Conservation (phyloP, 2,797 vertebrate genomes). For the Steatocranus sp. region DNA sequence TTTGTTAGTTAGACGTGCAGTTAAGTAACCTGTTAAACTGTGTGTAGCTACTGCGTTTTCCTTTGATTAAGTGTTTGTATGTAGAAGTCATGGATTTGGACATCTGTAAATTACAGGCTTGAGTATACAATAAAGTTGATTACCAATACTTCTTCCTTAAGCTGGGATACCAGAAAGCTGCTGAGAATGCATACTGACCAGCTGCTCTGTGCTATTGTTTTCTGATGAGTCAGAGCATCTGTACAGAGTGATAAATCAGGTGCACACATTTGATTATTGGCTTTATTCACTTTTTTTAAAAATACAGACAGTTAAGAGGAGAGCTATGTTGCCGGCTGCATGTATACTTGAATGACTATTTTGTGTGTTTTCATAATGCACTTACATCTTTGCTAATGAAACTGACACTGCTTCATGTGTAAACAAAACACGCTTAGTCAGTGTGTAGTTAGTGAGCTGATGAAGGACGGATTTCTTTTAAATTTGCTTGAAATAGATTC, state of each 20-base stretch:
- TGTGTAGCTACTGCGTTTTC: not conserved
- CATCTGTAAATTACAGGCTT: not conserved
- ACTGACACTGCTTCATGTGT: not conserved
- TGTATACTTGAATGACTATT: not conserved
- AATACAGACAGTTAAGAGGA: not conserved
- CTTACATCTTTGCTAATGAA: not conserved
- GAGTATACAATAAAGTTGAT: slow-evolving; percentile 8
- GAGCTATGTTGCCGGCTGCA: not conserved
- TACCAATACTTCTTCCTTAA: slow-evolving; percentile 29
- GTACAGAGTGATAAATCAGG: slow-evolving; percentile 24
- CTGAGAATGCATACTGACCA: slow-evolving; percentile 41
- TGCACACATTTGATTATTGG: slow-evolving; percentile 1
- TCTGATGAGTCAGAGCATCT: slow-evolving; percentile 35
- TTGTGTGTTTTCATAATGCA: not conserved
- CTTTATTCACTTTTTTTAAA: not conserved
- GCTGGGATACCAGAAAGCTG: slow-evolving; percentile 24
- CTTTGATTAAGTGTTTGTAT: not conserved
- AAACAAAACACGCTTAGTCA: not conserved
- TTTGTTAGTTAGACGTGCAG: not conserved
- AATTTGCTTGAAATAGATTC: not conserved
- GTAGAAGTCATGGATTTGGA: not conserved
- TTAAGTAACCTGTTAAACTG: not conserved
- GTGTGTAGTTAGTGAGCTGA: not conserved
- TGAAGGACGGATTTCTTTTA: not conserved
- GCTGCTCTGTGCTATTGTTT: slow-evolving; percentile 36